Conservation (phyloP, 2,113 vertebrate genomes). For the Astur gentilis region DNA sequence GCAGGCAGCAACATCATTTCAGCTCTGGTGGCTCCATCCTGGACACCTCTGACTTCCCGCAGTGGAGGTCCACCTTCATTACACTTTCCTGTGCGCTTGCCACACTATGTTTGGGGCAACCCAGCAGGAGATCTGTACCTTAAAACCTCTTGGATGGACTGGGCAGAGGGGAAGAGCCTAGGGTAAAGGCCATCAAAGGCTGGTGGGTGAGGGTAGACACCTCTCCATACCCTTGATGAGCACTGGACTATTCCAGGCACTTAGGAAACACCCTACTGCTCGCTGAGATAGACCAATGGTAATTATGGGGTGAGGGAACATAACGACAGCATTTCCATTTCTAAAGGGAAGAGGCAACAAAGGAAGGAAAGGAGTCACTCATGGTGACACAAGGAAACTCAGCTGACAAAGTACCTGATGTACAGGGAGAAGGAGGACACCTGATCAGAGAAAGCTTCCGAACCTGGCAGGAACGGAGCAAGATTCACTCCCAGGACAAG, state of each 20-base stretch:
- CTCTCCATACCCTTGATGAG: not conserved
- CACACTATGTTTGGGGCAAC: not conserved
- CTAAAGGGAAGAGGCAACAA: not conserved
- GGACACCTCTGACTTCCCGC: not conserved
- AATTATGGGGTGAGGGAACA: not conserved
- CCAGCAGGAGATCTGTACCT: not conserved
- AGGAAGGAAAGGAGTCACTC: not conserved
- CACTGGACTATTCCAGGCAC: not conserved
- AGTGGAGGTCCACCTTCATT: not conserved
- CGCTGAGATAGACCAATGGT: not conserved
- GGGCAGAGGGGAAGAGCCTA: not conserved
- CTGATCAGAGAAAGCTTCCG: not conserved
- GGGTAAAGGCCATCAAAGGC: not conserved
- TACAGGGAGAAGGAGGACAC: not conserved
- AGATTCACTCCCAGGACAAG: not conserved
- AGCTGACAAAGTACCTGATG: not conserved
- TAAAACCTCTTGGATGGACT: not conserved
- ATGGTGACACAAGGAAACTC: not conserved
- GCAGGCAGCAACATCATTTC: not conserved
- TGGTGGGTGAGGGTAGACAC: not conserved
- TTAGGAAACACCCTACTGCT: not conserved
- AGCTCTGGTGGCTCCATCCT: not conserved
- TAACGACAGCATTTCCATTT: not conserved
- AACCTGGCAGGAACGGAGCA: not conserved
- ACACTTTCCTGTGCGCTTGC: not conserved